These are phyloP conservation scores for Lasioglossum malachurum DNA, from an alignment of 2,888 invertebrate genomes.

Conservation along the genomic window DNA sequence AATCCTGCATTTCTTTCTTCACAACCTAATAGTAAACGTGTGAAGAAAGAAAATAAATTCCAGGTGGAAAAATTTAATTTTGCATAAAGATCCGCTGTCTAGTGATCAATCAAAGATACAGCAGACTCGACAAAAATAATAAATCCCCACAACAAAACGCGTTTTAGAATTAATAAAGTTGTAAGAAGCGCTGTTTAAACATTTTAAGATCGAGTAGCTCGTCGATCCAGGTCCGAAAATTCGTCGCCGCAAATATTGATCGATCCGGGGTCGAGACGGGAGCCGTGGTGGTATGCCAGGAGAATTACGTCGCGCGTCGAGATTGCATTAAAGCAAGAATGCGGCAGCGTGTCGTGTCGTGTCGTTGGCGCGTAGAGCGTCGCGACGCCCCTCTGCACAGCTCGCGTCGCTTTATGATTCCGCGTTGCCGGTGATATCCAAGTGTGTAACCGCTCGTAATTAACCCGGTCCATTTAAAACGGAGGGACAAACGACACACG, in stretches of 20 bases:
- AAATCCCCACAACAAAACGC: too few species aligned
- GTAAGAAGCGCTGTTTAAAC: too few species aligned
- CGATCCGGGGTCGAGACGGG: not conserved
- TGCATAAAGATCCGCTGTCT: too few species aligned
- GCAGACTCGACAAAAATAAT: too few species aligned
- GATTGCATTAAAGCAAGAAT: constrained; percentile 10
- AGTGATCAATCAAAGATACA: too few species aligned
- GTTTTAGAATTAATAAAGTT: too few species aligned
- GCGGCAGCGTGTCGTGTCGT: not conserved
- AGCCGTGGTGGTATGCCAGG: not conserved
- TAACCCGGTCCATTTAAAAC: constrained; percentile 37
- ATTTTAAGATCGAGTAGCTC: too few species aligned
- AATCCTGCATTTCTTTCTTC: too few species aligned
- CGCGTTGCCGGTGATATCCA: constrained; percentile 12
- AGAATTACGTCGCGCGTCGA: not conserved
- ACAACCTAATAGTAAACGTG: too few species aligned
- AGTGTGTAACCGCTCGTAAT: constrained; percentile 18
- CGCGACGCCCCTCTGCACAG: not conserved
- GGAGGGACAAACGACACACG: constrained; percentile 27
- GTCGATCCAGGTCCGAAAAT: not conserved
- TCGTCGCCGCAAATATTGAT: not conserved
- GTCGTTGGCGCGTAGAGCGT: not conserved
- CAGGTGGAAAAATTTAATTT: too few species aligned
- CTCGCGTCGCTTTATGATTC: not conserved
- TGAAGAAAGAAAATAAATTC: too few species aligned